Conservation (phyloP, 2,113 vertebrate species). For the Nyctereutes procyonoides region DNA sequence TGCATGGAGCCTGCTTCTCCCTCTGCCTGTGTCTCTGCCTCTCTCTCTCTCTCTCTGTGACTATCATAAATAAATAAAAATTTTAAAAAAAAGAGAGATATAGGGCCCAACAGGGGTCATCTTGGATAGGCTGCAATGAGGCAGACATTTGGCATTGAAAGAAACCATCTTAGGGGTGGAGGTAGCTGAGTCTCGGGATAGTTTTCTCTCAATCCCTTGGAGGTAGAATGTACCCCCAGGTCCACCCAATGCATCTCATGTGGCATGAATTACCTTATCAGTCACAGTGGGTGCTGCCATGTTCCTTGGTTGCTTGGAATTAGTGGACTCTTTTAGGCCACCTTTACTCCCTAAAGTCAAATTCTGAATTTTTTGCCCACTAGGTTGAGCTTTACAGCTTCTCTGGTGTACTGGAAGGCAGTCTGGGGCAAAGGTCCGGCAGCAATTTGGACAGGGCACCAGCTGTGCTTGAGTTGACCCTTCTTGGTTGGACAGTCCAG, state of each 20-base stretch:
- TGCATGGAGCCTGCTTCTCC: no score
- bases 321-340: not conserved
- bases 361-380: not conserved
- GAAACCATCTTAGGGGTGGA: not conserved
- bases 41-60: no score
- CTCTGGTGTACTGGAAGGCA: slow-evolving; percentile 72
- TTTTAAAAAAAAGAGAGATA: no score
- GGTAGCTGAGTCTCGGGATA: not conserved
- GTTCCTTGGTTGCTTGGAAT: not conserved
- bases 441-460: slow-evolving; percentile 73
- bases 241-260: not conserved
- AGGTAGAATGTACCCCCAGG: not conserved
- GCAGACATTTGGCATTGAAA: not conserved
- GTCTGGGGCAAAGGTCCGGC: slow-evolving; percentile 66
- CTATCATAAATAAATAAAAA: no score
- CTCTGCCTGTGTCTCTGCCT: no score
- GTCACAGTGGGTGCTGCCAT: not conserved
- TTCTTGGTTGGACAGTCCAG: slow-evolving; percentile 46
- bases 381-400: slow-evolving; percentile 69
- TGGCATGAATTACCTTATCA: slow-evolving; percentile 82
- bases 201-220: not conserved
- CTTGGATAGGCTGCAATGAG: not conserved
- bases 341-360: slow-evolving; percentile 10
- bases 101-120: not conserved
- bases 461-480: not conserved